Evolutionary conservation across 1,140 invertebrate genomes (phyloP), one percentile per base, ranked within the genome.

Genomic region (Cardiocondyla obscurior): DNA sequence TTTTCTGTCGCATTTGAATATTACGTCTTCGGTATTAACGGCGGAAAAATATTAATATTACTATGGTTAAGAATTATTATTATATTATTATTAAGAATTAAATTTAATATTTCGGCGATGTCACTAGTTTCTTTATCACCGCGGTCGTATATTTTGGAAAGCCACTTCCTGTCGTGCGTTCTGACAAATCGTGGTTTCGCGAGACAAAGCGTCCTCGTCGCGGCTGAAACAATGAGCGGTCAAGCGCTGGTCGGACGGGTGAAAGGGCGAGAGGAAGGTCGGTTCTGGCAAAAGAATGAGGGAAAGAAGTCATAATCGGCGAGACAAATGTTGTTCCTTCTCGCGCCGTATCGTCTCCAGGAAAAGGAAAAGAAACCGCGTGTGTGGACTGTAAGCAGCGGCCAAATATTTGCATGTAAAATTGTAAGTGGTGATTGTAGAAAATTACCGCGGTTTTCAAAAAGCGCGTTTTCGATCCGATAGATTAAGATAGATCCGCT

Each of bases 281-380:
- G 51, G 39, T 28, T 3, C 30, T 2, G 49, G 5, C 8, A n/a
- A 62, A 36, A 57, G 42, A 60, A 64, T 22, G 19, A 39, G 30
- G 2, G 33, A 39, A 19, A 70, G 49, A 51, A 58, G 79, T 85
- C 57, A 77, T 86, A 86, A 86, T 85, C 83, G 70, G 8, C 62
- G 81, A 87, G 85, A 87, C 72, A 69, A 87, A 86, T 77, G 67
- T 86, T 53, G 57, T 25, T 49, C 7, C 36, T 42, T 19, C 58
- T 85, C 46, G 16, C 49, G 85, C 28, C 30, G 58, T 39, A 28
- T 12, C 28, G 39, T 55, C 28, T 19, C 10, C 16, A n/a, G 28
- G 19, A 46, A 46, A 25, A 19, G 19, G 53, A 49, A 67, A 73
- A 86, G 33, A 74, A 70, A 14, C 39, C 70, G 22, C 44, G 12